These are phyloP conservation scores for Schizopygopsis pylzovi DNA, from an alignment of 2,797 vertebrate genomes.

Conservation along the genomic window DNA sequence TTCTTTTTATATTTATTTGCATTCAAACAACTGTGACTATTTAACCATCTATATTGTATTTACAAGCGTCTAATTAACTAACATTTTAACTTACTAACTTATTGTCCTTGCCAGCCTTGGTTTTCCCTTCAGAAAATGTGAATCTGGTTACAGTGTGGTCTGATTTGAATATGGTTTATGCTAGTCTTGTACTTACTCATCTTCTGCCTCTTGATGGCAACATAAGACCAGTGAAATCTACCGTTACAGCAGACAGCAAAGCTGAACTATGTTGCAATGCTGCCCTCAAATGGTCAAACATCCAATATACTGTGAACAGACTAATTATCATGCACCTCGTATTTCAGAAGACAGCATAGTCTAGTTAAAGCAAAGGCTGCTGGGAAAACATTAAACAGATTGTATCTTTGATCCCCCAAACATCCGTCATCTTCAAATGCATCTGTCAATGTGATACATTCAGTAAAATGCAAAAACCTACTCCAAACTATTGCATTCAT, in stretches of 20 bases:
- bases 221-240: conserved; percentile 59
- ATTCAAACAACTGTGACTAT: neutral
- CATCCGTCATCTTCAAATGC: neutral
- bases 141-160: neutral
- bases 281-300: conserved; percentile 69
- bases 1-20: neutral
- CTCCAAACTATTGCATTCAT: neutral
- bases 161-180: neutral
- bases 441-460: neutral
- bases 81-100: neutral
- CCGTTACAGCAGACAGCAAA: neutral
- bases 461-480: neutral
- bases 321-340: neutral
- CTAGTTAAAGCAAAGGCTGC: neutral
- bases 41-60: neutral
- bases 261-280: conserved; percentile 56
- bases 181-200: neutral
- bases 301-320: neutral
- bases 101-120: neutral
- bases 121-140: neutral
- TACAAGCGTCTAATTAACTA: neutral
- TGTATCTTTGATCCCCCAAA: neutral
- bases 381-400: conserved; percentile 8
- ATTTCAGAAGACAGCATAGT: neutral
- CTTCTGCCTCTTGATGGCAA: conserved; percentile 72